Conservation (phyloP, 2,113 vertebrate genomes). For the Ancistrus triradiatus region DNA sequence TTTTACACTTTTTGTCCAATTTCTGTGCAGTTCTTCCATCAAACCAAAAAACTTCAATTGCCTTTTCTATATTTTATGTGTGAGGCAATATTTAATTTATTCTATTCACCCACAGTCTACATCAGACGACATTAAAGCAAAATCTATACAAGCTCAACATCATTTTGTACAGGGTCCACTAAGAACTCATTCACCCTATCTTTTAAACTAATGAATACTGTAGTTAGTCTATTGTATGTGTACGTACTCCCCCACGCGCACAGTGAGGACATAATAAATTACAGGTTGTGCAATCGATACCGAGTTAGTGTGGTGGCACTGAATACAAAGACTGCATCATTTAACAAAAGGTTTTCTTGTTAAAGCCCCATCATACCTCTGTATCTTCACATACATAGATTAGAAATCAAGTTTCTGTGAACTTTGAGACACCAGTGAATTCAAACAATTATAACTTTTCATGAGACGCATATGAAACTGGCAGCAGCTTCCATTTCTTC, state of each 20-base stretch:
- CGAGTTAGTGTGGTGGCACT: constrained; percentile 1
- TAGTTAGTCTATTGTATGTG: neutral
- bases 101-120: neutral
- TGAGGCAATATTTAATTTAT: constrained; percentile 9
- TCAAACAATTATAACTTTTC: neutral
- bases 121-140: too few relatives aligned
- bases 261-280: constrained; percentile 8
- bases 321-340: constrained; percentile 9
- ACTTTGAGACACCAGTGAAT: neutral
- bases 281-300: constrained; percentile 8
- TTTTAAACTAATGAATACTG: neutral
- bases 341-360: neutral
- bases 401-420: neutral
- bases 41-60: neutral
- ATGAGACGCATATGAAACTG: too few relatives aligned
- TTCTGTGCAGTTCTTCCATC: too few relatives aligned
- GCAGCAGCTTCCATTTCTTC: neutral
- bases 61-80: neutral
- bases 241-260: constrained; percentile 1
- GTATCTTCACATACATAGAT: neutral
- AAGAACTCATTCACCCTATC: neutral
- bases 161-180: neutral
- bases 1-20: too few relatives aligned
- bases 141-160: too few relatives aligned
- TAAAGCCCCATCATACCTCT: neutral